phyloP scores from a whole-genome alignment of 2,797 vertebrate genomes.

The Mus caroli region DNA sequence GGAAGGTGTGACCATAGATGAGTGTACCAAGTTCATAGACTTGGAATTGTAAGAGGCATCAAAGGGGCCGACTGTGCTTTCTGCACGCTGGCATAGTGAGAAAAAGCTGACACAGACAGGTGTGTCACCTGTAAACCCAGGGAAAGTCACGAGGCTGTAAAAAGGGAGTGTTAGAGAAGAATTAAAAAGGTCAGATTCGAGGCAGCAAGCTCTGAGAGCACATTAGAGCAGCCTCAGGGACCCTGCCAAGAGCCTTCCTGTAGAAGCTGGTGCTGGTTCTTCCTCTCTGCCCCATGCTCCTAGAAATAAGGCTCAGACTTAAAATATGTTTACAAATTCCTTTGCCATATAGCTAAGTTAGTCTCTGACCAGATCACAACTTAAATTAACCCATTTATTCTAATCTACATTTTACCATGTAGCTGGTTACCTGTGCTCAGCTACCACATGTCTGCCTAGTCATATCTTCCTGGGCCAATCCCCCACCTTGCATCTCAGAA shows the following conservation, averaged over 20 bases:
- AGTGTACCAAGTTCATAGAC: constrained; percentile 65
- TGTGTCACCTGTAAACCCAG: neutral
- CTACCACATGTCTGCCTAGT: too few relatives aligned
- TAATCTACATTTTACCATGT: too few relatives aligned
- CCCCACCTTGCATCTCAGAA: too few relatives aligned
- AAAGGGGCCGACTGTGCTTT: neutral
- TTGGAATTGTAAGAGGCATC: neutral
- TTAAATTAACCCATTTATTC: too few relatives aligned
- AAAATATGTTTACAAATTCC: too few relatives aligned
- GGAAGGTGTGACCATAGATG: constrained; percentile 51
- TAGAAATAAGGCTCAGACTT: too few relatives aligned
- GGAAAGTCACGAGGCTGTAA: neutral
- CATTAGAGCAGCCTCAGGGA: neutral
- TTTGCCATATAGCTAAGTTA: neutral
- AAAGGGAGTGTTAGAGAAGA: neutral
- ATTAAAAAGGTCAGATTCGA: neutral
- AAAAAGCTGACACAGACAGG: neutral
- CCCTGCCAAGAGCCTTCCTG: neutral
- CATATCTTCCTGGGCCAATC: too few relatives aligned
- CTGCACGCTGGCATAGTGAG: neutral
- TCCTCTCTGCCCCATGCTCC: neutral
- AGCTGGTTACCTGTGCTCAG: too few relatives aligned
- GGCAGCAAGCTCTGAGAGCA: neutral
- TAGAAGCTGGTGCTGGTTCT: neutral
- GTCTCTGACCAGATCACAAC: too few relatives aligned